Conservation (phyloP, 2,797 vertebrate genomes). For the Serranus cabrilla region DNA sequence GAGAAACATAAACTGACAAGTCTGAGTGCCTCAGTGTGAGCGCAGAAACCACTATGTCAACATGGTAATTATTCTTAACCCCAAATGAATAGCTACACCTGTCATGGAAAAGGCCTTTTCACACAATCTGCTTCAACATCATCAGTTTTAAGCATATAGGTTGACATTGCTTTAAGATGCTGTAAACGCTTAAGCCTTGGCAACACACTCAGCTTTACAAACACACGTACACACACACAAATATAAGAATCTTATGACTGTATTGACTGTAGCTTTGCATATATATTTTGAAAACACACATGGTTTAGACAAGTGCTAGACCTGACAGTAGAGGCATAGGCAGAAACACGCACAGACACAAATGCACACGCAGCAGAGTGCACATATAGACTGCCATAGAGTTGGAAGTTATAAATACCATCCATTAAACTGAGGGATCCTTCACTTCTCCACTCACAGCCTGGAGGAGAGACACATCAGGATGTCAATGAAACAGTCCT, state of each 20-base stretch:
- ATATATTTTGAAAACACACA: slow-evolving; percentile 38
- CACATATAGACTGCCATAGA: slow-evolving; percentile 67
- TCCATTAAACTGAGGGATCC: slow-evolving; percentile 79
- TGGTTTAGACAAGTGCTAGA: slow-evolving; percentile 38
- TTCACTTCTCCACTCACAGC: slow-evolving; percentile 78
- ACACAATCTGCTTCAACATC: slow-evolving; percentile 6
- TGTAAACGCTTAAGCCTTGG: slow-evolving; percentile 33
- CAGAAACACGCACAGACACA: slow-evolving; percentile 49
- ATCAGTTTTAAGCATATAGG: slow-evolving; percentile 14
- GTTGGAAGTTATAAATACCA: slow-evolving; percentile 83
- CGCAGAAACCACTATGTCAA: slow-evolving; percentile 40
- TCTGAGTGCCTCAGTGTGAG: slow-evolving; percentile 31
- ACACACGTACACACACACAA: slow-evolving; percentile 29
- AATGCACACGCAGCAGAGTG: slow-evolving; percentile 57
- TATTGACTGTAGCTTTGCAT: slow-evolving; percentile 28
- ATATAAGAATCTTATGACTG: slow-evolving; percentile 13
- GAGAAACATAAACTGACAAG: slow-evolving; percentile 43
- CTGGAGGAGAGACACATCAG: slow-evolving; percentile 83
- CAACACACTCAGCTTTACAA: slow-evolving; percentile 32
- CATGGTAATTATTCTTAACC: slow-evolving; percentile 50
- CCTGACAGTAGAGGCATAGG: slow-evolving; percentile 41
- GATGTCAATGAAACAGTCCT: slow-evolving; percentile 64
- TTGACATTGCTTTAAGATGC: slow-evolving; percentile 20
- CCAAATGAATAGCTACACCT: slow-evolving; percentile 28
- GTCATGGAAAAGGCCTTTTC: slow-evolving; percentile 11